phyloP scores from a whole-genome alignment of 2,113 vertebrate genomes.

The Melanerpes formicivorus region DNA sequence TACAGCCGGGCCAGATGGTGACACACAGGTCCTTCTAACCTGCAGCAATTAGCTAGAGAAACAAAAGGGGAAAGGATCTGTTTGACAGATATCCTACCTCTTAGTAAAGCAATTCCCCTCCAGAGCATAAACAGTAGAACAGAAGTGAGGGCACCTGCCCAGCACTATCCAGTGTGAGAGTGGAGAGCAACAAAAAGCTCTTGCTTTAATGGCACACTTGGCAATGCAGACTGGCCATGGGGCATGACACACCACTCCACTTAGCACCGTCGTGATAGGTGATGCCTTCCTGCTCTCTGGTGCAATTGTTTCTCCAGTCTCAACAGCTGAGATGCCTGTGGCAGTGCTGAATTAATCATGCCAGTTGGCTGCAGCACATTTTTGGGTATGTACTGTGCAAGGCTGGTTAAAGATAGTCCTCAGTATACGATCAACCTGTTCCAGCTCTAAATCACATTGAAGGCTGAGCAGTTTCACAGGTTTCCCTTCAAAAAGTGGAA shows the following conservation, averaged over 20 bases:
- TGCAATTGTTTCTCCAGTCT: background rate
- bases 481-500: constrained; percentile 42
- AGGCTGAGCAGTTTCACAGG: constrained; percentile 4
- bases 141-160: background rate
- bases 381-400: background rate
- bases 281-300: background rate
- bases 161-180: background rate
- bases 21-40: background rate
- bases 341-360: background rate
- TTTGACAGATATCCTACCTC: background rate
- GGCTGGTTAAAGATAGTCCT: constrained; percentile 27
- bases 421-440: background rate
- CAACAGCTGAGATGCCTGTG: background rate
- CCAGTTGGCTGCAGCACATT: constrained; percentile 19
- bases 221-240: background rate
- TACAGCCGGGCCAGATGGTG: background rate
- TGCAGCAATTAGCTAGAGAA: background rate
- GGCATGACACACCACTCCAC: background rate
- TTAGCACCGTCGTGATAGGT: background rate
- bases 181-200: background rate
- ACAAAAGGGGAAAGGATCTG: background rate
- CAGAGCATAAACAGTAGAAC: background rate
- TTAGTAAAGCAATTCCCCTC: background rate
- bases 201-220: constrained; percentile 14
- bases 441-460: constrained; percentile 3